Percentiles rank a stretch among this genome's conserved stretches.
These are phyloP conservation scores for Pogonus chalceus DNA, from an alignment of 1,140 invertebrate genomes.

Conservation along the genomic window DNA sequence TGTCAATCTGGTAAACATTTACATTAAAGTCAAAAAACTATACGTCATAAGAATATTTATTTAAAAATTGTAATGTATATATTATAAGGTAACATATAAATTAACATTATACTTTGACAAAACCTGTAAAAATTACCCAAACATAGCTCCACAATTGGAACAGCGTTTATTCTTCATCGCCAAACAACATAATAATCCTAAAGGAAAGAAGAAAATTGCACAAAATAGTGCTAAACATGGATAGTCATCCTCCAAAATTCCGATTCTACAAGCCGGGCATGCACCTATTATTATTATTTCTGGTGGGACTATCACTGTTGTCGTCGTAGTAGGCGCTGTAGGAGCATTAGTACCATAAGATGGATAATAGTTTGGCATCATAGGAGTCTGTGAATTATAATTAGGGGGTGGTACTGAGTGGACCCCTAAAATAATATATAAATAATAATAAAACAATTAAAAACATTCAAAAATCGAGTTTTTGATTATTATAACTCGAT, in stretches of 20 bases:
- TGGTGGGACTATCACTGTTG: conserved; percentile 34
- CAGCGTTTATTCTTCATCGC: conserved; percentile 67
- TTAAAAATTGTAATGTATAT: too few species aligned
- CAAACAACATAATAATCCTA: conserved; percentile 74
- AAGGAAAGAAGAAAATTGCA: conserved; percentile 76
- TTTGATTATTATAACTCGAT: too few species aligned
- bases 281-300: conserved; percentile 65
- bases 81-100: too few species aligned
- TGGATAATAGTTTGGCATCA: not conserved
- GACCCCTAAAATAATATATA: not conserved
- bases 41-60: too few species aligned
- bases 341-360: conserved; percentile 15
- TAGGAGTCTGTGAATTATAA: not conserved
- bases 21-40: too few species aligned
- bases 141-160: conserved; percentile 74
- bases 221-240: conserved; percentile 71
- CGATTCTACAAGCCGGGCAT: conserved; percentile 75
- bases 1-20: too few species aligned
- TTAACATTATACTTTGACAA: too few species aligned
- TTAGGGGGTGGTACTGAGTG: not conserved
- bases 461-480: too few species aligned
- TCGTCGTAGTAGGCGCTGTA: conserved; percentile 29
- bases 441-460: too few species aligned
- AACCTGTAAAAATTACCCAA: conserved; percentile 42
- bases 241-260: conserved; percentile 74